phyloP scores from a whole-genome alignment of 2,113 vertebrate species.

The Amazona guildingii region DNA sequence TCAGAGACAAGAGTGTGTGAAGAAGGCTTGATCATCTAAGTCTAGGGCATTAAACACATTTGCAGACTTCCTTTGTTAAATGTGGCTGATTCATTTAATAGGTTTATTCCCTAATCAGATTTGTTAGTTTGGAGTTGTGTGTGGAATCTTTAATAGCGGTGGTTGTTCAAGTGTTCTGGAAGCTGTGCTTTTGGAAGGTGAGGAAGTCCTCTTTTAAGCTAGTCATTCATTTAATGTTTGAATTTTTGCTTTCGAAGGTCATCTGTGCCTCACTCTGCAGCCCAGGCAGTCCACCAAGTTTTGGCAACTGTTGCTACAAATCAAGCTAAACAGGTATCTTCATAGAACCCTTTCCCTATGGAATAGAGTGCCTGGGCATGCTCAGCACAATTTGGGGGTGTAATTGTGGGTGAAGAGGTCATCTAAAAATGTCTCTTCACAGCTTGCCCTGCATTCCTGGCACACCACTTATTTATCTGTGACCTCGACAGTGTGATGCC shows the following conservation, averaged over 20 bases:
- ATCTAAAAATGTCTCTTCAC: not conserved
- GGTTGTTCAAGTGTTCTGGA: not conserved
- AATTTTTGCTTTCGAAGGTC: constrained; percentile 71
- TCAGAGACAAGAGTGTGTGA: constrained; percentile 11
- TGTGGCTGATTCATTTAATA: constrained; percentile 48
- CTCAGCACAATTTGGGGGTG: not conserved
- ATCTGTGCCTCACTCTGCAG: constrained; percentile 72
- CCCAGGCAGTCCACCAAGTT: constrained; percentile 78
- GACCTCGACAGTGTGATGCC: not conserved
- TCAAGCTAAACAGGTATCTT: constrained; percentile 80
- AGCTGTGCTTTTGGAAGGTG: not conserved
- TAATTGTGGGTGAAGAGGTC: not conserved
- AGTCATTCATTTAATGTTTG: not conserved
- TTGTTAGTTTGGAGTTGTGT: constrained; percentile 5
- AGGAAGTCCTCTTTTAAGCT: not conserved
- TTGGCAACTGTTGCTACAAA: constrained; percentile 76
- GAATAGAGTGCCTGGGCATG: not conserved
- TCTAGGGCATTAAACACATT: constrained; percentile 28
- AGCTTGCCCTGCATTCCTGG: not conserved
- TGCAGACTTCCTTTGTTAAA: constrained; percentile 36
- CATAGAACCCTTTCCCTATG: not conserved
- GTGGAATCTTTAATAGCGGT: not conserved
- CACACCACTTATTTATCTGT: not conserved
- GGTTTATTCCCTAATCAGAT: constrained; percentile 66
- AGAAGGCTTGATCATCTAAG: constrained; percentile 6